Conservation (phyloP, 2,113 vertebrate species). For the Sigmodon hispidus region DNA sequence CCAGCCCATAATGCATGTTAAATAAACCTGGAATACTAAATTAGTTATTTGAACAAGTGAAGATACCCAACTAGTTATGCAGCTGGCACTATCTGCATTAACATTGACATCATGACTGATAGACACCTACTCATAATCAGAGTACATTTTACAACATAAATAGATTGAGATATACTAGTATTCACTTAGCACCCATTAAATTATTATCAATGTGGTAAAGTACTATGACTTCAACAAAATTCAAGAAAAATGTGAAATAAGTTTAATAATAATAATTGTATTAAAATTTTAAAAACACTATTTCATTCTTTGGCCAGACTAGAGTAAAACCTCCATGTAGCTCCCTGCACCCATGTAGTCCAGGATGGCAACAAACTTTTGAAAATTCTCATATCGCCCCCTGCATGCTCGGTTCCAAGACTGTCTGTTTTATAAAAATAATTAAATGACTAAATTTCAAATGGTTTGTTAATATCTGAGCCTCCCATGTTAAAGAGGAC, state of each 20-base stretch:
- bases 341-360: no score
- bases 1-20: background rate
- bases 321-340: background rate
- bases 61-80: background rate
- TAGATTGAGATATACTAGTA: background rate
- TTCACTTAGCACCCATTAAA: constrained; percentile 40
- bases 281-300: background rate
- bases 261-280: background rate
- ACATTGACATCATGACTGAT: background rate
- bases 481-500: background rate
- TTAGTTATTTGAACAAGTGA: background rate
- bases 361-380: background rate
- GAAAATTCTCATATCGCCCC: background rate
- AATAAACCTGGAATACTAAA: constrained; percentile 5
- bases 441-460: background rate
- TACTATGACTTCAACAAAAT: constrained; percentile 1
- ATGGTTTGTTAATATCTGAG: constrained; percentile 3
- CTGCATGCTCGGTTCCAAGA: background rate
- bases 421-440: background rate
- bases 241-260: constrained; percentile 14
- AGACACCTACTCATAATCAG: background rate
- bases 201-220: background rate
- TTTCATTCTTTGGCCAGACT: background rate
- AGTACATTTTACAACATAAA: background rate
- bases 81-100: background rate